Conservation (phyloP, 2,113 vertebrate species). For the Pelvicachromis taeniatus region DNA sequence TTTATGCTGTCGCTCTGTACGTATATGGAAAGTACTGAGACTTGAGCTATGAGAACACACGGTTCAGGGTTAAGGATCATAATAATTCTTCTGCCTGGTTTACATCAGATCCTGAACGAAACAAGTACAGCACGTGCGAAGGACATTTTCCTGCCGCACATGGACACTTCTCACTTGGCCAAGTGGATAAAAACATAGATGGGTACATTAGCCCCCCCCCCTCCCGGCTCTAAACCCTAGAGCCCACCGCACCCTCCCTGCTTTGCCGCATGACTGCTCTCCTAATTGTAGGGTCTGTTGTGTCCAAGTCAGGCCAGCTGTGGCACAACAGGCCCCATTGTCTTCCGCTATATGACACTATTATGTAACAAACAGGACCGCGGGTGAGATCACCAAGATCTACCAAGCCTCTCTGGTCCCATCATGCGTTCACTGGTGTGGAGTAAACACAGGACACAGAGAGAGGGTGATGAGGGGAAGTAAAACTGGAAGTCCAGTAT, state of each 20-base stretch:
- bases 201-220: background rate
- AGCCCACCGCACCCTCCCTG: background rate
- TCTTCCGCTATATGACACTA: conserved; percentile 22
- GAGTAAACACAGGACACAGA: background rate
- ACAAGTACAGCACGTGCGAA: background rate
- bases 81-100: background rate
- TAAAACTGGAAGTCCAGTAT: background rate
- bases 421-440: background rate
- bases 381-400: conserved; percentile 47
- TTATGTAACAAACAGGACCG: conserved; percentile 47
- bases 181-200: background rate
- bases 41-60: background rate
- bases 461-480: background rate
- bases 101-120: background rate
- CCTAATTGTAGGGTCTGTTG: background rate
- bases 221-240: background rate
- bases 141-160: background rate
- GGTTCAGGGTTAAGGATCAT: background rate
- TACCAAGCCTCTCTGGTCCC: background rate
- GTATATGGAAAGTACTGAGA: background rate
- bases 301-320: background rate
- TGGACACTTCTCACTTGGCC: background rate
- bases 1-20: background rate
- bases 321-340: conserved; percentile 39
- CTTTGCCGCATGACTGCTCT: background rate